These are phyloP conservation scores for Lepidurus couesii DNA, from an alignment of 1,140 invertebrate species.

Conservation along the genomic window DNA sequence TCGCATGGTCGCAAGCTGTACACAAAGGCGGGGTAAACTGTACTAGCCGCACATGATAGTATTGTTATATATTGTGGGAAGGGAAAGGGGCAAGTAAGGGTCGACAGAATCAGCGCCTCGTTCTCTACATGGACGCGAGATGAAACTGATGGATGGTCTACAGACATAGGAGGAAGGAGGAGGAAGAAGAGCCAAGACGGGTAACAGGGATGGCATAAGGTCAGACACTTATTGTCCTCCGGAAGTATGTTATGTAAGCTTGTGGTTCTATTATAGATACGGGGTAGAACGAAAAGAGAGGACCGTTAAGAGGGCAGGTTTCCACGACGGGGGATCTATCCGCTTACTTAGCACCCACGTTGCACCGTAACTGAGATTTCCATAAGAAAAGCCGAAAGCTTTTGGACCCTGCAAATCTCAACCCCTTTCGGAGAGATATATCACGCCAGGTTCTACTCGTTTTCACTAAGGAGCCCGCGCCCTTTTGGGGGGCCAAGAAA, in stretches of 20 bases:
- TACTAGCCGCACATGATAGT: neutral
- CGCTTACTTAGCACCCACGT: too few relatives aligned
- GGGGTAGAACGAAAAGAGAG: too few relatives aligned
- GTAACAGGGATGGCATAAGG: neutral
- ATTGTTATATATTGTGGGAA: neutral
- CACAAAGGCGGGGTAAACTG: neutral
- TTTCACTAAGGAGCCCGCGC: too few relatives aligned
- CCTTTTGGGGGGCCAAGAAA: neutral
- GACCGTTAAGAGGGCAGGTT: too few relatives aligned
- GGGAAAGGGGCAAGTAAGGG: neutral
- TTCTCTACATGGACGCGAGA: neutral
- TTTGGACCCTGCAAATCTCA: neutral
- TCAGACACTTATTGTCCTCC: neutral
- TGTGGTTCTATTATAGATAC: neutral
- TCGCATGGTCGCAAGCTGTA: neutral
- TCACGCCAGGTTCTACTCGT: neutral
- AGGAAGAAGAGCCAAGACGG: neutral
- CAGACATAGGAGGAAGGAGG: neutral
- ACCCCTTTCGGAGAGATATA: neutral
- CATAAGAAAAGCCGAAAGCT: neutral
- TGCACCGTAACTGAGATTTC: neutral
- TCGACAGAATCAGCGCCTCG: neutral
- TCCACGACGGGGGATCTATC: too few relatives aligned
- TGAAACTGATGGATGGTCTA: constrained; percentile 1
- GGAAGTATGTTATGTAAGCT: constrained; percentile 6